Percentiles rank a stretch among this genome's conserved stretches.
Evolutionary conservation across 2,113 vertebrate species (phyloP).

Genomic region (Orthonyx spaldingii): DNA sequence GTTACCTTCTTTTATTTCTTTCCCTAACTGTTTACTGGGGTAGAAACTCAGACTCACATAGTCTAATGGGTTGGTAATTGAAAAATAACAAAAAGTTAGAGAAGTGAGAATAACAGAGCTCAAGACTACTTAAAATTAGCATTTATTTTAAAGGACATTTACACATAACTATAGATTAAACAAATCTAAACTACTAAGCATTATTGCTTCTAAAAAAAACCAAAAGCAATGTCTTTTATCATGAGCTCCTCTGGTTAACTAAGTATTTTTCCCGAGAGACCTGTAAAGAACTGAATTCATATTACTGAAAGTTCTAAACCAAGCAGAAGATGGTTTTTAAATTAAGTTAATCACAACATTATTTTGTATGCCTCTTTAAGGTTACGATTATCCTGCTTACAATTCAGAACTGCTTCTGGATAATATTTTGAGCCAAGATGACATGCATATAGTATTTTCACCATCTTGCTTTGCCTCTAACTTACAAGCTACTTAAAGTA

Average conservation of each 20-base stretch:
- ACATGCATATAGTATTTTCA: not conserved
- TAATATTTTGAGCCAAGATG: not conserved
- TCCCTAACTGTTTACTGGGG: not conserved
- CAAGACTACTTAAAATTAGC: not conserved
- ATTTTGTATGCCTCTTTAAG: not conserved
- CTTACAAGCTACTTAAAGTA: not conserved
- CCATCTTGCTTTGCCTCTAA: not conserved
- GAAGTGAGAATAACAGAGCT: not conserved
- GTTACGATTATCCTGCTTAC: not conserved
- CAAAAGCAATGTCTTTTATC: not conserved
- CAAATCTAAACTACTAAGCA: not conserved
- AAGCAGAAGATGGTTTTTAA: not conserved
- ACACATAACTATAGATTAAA: not conserved
- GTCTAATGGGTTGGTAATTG: not conserved
- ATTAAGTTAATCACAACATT: not conserved
- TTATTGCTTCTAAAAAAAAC: not conserved
- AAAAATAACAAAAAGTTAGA: not conserved
- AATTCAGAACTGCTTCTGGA: not conserved
- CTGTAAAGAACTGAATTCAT: not conserved
- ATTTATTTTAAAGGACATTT: not conserved
- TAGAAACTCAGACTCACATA: not conserved
- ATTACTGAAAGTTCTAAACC: not conserved
- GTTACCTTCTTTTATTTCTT: not conserved
- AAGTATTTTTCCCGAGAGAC: not conserved
- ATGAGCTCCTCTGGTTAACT: not conserved